Evolutionary conservation across 92 coral and sea anemone genomes (phyloP).

Genomic region (Anthopleura xanthogrammica): DNA sequence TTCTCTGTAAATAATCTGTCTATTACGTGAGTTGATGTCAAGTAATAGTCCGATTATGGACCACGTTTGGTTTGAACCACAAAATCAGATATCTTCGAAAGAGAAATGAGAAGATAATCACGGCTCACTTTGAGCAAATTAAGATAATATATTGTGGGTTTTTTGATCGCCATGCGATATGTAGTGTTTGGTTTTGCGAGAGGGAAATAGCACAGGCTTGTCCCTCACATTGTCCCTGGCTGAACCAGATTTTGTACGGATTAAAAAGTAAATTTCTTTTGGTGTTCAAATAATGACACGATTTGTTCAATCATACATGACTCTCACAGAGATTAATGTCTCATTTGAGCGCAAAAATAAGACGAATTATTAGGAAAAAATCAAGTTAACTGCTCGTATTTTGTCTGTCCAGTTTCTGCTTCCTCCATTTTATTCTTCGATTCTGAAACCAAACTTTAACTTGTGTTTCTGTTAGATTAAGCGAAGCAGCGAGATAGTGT

Average conservation of each 20-base stretch:
- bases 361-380: not conserved
- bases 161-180: constrained; percentile 24
- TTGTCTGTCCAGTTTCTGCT: constrained; percentile 84
- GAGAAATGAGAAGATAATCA: constrained; percentile 15
- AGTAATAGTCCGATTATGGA: constrained; percentile 11
- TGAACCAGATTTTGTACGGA: not conserved
- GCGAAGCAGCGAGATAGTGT: constrained; percentile 93
- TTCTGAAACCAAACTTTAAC: constrained; percentile 99
- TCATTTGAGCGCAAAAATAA: not conserved
- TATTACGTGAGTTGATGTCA: constrained; percentile 14
- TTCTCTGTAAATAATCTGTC: constrained; percentile 28
- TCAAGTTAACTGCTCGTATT: constrained; percentile 32
- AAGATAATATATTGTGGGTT: constrained; percentile 28
- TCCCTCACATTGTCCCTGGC: not conserved
- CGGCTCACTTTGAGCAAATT: constrained; percentile 41
- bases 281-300: not conserved
- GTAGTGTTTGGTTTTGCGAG: constrained; percentile 21
- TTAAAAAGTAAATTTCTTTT: not conserved
- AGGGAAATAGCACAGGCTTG: constrained; percentile 9
- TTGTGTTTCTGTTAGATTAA: constrained; percentile 94
- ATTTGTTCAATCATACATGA: not conserved
- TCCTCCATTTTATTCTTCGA: constrained; percentile 96
- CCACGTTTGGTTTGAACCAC: constrained; percentile 7
- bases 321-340: not conserved
- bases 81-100: constrained; percentile 19